These are phyloP conservation scores for Xestia xanthographa DNA, from an alignment of 2,888 invertebrate genomes.

Conservation along the genomic window DNA sequence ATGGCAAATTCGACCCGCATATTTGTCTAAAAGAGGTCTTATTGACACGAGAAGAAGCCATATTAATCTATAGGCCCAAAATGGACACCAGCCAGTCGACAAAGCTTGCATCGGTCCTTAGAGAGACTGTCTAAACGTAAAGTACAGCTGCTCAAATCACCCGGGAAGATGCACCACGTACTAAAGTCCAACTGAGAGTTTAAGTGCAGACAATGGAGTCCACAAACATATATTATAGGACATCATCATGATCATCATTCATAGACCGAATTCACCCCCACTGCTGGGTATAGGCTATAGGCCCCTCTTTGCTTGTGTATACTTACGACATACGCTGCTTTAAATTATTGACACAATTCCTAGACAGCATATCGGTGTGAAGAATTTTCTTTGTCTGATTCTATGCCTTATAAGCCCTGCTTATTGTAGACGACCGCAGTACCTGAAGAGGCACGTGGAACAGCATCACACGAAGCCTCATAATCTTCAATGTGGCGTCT, in stretches of 20 bases:
- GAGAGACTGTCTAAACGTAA: background rate
- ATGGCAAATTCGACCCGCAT: background rate
- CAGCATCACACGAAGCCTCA: conserved; percentile 74
- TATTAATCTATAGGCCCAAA: background rate
- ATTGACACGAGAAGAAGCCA: background rate
- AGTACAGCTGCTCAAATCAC: background rate
- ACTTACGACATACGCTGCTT: background rate
- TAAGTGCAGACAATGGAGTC: background rate
- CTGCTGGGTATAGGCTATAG: no score
- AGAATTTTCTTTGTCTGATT: background rate
- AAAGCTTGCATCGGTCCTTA: background rate
- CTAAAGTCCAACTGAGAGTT: background rate
- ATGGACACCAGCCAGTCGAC: background rate
- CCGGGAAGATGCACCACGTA: background rate
- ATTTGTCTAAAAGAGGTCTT: background rate
- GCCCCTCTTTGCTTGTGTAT: no score
- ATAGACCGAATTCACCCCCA: no score
- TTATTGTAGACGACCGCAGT: conserved; percentile 74
- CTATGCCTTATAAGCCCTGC: background rate
- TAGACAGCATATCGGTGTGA: background rate
- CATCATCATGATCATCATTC: background rate
- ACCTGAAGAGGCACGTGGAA: conserved; percentile 74
- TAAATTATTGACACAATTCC: background rate
- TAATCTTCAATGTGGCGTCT: conserved; percentile 71
- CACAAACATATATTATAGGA: background rate